Percentiles rank a stretch among this genome's conserved stretches.
phyloP scores from a whole-genome alignment of 2,888 invertebrate species.

The Epinotia ramella region DNA sequence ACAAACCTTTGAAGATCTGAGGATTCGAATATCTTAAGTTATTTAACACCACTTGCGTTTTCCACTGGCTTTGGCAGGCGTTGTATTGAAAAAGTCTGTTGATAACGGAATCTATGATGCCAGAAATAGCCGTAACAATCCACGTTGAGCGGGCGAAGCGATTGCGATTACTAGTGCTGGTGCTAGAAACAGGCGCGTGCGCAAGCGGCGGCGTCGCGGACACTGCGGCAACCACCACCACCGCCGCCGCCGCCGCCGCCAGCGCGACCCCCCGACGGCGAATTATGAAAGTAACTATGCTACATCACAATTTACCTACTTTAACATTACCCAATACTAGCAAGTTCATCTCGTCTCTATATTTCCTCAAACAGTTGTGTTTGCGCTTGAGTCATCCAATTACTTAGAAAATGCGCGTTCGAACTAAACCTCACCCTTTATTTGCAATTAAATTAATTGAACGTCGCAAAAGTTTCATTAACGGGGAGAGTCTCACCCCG shows the following conservation, averaged over 20 bases:
- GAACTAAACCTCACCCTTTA: conserved; percentile 52
- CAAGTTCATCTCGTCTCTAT: conserved; percentile 29
- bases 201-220: conserved; percentile 39
- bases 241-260: conserved; percentile 27
- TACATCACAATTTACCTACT: conserved; percentile 33
- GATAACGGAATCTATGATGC: conserved; percentile 15
- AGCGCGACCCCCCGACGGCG: conserved; percentile 17
- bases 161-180: conserved; percentile 3
- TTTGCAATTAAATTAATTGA: conserved; percentile 66
- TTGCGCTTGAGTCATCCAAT: conserved; percentile 31
- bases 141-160: conserved; percentile 24
- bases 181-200: conserved; percentile 37
- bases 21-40: conserved; percentile 6
- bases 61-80: conserved; percentile 28
- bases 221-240: conserved; percentile 37
- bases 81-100: conserved; percentile 4
- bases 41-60: conserved; percentile 28
- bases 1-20: conserved; percentile 32
- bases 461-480: conserved; percentile 65
- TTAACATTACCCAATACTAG: conserved; percentile 24
- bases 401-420: conserved; percentile 47
- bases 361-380: conserved; percentile 16
- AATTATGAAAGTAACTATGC: conserved; percentile 41
- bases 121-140: conserved; percentile 24
- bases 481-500: conserved; percentile 53